These are phyloP conservation scores for Limnephilus lunatus DNA, from an alignment of 2,888 invertebrate genomes.

Conservation along the genomic window DNA sequence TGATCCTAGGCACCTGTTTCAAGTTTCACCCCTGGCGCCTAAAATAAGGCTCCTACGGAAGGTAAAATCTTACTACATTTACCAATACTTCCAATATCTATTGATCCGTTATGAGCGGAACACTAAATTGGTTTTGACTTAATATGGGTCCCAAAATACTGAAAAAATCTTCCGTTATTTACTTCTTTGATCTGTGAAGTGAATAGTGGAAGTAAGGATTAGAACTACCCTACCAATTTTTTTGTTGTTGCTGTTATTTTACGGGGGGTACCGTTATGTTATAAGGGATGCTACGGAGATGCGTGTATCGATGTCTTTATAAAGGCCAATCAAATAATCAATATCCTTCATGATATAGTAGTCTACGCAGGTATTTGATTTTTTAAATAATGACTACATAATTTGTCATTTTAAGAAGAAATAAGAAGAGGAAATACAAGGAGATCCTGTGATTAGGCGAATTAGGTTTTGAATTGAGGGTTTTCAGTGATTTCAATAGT, in stretches of 20 bases:
- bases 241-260: background rate
- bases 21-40: conserved; percentile 23
- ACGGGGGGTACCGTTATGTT: conserved; percentile 23
- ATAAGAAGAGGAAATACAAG: no score
- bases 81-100: background rate
- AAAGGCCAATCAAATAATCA: background rate
- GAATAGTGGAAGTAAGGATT: conserved; percentile 33
- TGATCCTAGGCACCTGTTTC: background rate
- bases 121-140: conserved; percentile 54
- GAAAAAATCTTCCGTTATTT: conserved; percentile 39
- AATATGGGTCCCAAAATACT: conserved; percentile 43
- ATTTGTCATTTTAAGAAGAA: no score
- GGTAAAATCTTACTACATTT: background rate
- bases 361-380: background rate
- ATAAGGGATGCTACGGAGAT: background rate
- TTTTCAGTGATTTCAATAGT: no score
- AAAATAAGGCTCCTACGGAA: background rate
- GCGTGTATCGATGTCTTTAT: conserved; percentile 19
- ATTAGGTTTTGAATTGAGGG: no score
- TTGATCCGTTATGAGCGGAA: conserved; percentile 8
- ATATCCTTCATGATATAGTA: background rate
- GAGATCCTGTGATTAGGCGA: no score
- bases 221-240: conserved; percentile 37
- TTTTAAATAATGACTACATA: background rate
- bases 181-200: conserved; percentile 56